A percentile compares a stretch with the other conserved stretches of the same genome.
Conservation (phyloP, 1,140 invertebrate genomes). For the Drosophila fuyamai region DNA sequence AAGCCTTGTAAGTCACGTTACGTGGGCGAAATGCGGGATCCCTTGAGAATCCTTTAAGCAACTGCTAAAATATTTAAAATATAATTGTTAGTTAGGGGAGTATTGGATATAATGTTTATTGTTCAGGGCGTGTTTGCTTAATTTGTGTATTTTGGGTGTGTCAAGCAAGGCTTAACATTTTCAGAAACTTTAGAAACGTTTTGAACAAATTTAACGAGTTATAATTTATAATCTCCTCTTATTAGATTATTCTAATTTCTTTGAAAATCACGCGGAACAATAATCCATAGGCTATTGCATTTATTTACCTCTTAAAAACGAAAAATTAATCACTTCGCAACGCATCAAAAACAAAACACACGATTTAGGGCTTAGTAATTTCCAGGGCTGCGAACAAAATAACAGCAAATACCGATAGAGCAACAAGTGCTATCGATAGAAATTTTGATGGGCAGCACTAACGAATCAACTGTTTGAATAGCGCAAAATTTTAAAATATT, state of each 20-base stretch:
- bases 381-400: constrained; percentile 6
- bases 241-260: background rate
- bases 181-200: background rate
- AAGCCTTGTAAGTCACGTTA: constrained; percentile 67
- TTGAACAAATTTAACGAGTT: background rate
- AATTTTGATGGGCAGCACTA: constrained; percentile 1
- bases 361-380: constrained; percentile 33
- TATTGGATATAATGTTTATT: background rate
- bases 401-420: constrained; percentile 25
- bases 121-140: constrained; percentile 64
- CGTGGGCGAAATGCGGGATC: background rate
- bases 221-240: background rate
- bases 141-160: constrained; percentile 77
- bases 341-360: constrained; percentile 68
- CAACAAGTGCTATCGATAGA: constrained; percentile 44
- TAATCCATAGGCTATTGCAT: background rate
- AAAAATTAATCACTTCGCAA: constrained; percentile 46
- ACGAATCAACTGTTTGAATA: background rate
- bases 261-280: too few species aligned
- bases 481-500: background rate
- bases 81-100: too few species aligned
- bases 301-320: constrained; percentile 62
- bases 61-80: constrained; percentile 8
- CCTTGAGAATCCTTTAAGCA: constrained; percentile 4
- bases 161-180: constrained; percentile 53